Percentiles rank a stretch among this genome's conserved stretches.
phyloP scores from a whole-genome alignment of 2,888 invertebrate genomes.

The Arctia plantaginis region DNA sequence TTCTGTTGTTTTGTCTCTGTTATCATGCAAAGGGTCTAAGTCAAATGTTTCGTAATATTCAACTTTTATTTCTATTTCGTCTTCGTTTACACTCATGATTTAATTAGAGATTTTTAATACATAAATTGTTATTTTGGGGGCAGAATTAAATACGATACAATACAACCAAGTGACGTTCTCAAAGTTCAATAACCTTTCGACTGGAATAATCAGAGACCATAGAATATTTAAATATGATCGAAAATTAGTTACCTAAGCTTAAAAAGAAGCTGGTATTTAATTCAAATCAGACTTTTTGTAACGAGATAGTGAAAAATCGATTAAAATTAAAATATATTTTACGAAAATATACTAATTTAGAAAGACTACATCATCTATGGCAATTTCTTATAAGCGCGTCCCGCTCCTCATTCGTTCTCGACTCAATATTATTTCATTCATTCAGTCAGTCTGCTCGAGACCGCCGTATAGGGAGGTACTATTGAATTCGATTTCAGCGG shows the following conservation, averaged over 20 bases:
- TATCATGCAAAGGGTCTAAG: slow-evolving; percentile 55
- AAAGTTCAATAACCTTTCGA: slow-evolving; percentile 2
- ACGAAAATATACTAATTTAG: slow-evolving; percentile 29
- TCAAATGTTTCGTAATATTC: slow-evolving; percentile 61
- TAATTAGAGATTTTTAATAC: neutral
- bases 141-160: too few species aligned
- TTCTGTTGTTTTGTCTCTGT: slow-evolving; percentile 1
- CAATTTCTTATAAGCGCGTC: slow-evolving; percentile 48
- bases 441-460: slow-evolving; percentile 79
- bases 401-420: slow-evolving; percentile 50
- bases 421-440: slow-evolving; percentile 58
- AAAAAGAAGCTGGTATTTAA: neutral
- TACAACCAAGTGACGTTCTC: neutral
- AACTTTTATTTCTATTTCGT: slow-evolving; percentile 65
- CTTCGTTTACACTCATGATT: slow-evolving; percentile 20
- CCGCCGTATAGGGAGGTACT: slow-evolving; percentile 66
- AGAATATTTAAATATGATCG: neutral
- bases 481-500: slow-evolving; percentile 60
- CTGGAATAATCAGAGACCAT: neutral
- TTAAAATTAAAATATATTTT: neutral
- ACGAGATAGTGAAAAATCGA: neutral
- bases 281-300: neutral
- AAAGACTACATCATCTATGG: slow-evolving; percentile 25
- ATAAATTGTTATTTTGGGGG: neutral
- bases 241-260: neutral